A percentile compares a stretch with the other conserved stretches of the same genome.
Conservation (phyloP, 2,113 vertebrate species). For the Hemichromis elongatus region DNA sequence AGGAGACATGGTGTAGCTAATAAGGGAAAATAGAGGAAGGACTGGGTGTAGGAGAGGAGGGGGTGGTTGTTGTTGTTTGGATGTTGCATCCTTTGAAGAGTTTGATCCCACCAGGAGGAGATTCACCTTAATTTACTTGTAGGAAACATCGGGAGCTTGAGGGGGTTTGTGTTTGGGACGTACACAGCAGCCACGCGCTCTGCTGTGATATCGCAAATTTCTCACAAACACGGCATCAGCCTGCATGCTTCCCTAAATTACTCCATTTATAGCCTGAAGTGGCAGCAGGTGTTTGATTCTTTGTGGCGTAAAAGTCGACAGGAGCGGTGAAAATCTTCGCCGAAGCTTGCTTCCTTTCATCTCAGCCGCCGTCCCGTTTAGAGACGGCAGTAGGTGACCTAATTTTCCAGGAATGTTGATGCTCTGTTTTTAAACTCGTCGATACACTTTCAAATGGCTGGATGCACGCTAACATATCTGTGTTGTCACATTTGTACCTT, state of each 20-base stretch:
- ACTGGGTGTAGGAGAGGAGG: not conserved
- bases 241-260: not conserved
- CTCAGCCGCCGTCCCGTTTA: not conserved
- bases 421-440: not conserved
- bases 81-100: not conserved
- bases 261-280: slow-evolving; percentile 9
- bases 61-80: not conserved
- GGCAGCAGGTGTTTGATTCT: slow-evolving; percentile 29
- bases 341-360: not conserved
- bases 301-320: slow-evolving; percentile 4
- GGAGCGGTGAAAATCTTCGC: not conserved
- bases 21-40: not conserved
- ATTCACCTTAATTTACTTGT: slow-evolving; percentile 23
- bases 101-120: not conserved
- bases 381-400: slow-evolving; percentile 22
- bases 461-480: not conserved
- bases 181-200: not conserved
- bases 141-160: not conserved
- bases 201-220: not conserved
- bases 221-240: not conserved
- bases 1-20: slow-evolving; percentile 2
- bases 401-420: slow-evolving; percentile 26
- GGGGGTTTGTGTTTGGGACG: not conserved
- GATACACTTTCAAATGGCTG: not conserved
- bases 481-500: not conserved